phyloP scores from a whole-genome alignment of 2,888 invertebrate genomes.

The Epinotia bilunana region DNA sequence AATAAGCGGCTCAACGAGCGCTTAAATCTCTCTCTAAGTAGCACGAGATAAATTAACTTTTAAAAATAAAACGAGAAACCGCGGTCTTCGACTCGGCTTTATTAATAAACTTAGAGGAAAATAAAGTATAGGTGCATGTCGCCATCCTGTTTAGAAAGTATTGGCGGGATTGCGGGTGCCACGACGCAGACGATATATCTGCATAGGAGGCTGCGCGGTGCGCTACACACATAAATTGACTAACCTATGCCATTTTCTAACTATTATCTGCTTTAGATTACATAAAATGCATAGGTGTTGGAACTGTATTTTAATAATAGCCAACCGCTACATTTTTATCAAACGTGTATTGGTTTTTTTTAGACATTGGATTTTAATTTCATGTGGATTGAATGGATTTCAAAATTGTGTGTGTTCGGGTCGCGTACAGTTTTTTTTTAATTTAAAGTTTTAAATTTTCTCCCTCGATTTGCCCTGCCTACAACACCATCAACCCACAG shows the following conservation, averaged over 20 bases:
- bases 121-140: constrained; percentile 64
- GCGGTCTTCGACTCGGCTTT: constrained; percentile 50
- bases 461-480: background rate
- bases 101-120: constrained; percentile 60
- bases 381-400: background rate
- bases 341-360: background rate
- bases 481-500: background rate
- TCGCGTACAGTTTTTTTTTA: too few species aligned
- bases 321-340: background rate
- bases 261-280: constrained; percentile 21
- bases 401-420: background rate
- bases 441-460: background rate
- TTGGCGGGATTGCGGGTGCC: constrained; percentile 51
- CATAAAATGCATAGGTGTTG: background rate
- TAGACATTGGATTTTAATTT: background rate
- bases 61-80: constrained; percentile 34
- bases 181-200: constrained; percentile 51
- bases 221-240: constrained; percentile 55
- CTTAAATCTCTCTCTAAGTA: constrained; percentile 36
- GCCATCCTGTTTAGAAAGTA: constrained; percentile 50
- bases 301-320: background rate
- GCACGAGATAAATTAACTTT: constrained; percentile 19
- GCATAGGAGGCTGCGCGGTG: constrained; percentile 51
- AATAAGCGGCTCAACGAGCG: constrained; percentile 37
- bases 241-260: constrained; percentile 40